Base-by-base conservation (phyloP, 2,888 invertebrate species). In the Ormyrus pomaceus region DNA sequence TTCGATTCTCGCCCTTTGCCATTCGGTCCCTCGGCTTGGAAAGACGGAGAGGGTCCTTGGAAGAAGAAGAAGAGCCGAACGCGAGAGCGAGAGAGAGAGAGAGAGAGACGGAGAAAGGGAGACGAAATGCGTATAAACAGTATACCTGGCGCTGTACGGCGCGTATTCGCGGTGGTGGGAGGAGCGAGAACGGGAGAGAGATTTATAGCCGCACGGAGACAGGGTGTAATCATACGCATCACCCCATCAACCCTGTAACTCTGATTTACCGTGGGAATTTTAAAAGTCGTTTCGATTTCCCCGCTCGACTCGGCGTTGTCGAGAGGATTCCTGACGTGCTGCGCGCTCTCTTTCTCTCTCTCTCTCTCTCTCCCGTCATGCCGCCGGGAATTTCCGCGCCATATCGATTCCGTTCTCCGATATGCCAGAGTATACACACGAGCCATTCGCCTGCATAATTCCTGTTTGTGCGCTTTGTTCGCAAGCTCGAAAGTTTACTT, bases 261-360 rank as follows among this genome's bases (percentile, higher is more conserved):
- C 87, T 90, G 90, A 91, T 90, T 90, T 90, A 91, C 89, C 89
- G 90, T 91, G 90, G 86, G 90, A 91, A 90, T 89, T 88, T 87
- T 84, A 84, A 87, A 87, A 88, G 85, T 87, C 87, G 84, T 86
- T 84, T 82, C 80, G 83, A 82, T 85, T 85, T 86, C 84, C 84
- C 83, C 81, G 71, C 19, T 19, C 19, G 19, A 19, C 19, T 19
- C 19, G 19, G 19, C 19, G 19, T 19, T 19, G 19, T 19, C 19
- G 19, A 19, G 19, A 19, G 19, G 19, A 19, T 19, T 19, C 19
- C 19, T 19, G 19, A 19, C 19, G 19, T 19, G 19, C 19, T 19
- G 19, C 19, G 19, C 77, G 81, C 81, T n/a, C 51, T 11, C 34
- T 9, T 46, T 45, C 58, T 50, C 9, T 13, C 70, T 70, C 34